Evolutionary conservation across 37 sponge, comb jelly and placozoan genomes (phyloP).

Genomic region (Beroe forskalii): DNA sequence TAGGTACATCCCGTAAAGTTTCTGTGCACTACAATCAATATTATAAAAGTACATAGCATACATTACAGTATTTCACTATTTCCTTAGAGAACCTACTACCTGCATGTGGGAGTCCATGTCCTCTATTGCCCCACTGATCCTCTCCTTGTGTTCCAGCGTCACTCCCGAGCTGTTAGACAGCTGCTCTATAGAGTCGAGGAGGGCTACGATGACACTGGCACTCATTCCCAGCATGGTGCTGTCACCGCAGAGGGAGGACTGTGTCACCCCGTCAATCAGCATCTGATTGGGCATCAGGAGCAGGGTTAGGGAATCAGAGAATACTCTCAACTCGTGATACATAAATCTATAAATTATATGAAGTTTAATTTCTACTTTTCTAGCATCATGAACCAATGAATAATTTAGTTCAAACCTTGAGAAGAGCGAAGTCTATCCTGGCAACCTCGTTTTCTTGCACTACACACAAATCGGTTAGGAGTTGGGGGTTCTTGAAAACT

Average conservation of each 20-base stretch:
- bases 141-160: slow-evolving; percentile 12
- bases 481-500: slow-evolving; percentile 20
- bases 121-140: slow-evolving; percentile 38
- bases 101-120: slow-evolving; percentile 59
- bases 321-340: no score
- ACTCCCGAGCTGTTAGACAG: slow-evolving; percentile 54
- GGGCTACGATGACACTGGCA: slow-evolving; percentile 61
- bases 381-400: no score
- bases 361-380: no score
- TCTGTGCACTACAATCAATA: no score
- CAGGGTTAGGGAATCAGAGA: neutral
- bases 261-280: slow-evolving; percentile 62
- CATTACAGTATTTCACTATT: no score
- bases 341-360: no score
- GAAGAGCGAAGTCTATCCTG: slow-evolving; percentile 58
- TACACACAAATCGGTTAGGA: slow-evolving; percentile 55
- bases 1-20: no score
- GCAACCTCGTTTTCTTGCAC: slow-evolving; percentile 36
- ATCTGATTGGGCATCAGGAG: no score
- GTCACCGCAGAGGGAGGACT: slow-evolving; percentile 61
- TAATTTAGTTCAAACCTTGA: neutral
- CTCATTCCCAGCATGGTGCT: slow-evolving; percentile 65
- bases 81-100: no score
- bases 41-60: no score
- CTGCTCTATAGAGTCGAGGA: slow-evolving; percentile 56